Conservation (phyloP, 2,113 vertebrate species). For the Anhinga rufa region DNA sequence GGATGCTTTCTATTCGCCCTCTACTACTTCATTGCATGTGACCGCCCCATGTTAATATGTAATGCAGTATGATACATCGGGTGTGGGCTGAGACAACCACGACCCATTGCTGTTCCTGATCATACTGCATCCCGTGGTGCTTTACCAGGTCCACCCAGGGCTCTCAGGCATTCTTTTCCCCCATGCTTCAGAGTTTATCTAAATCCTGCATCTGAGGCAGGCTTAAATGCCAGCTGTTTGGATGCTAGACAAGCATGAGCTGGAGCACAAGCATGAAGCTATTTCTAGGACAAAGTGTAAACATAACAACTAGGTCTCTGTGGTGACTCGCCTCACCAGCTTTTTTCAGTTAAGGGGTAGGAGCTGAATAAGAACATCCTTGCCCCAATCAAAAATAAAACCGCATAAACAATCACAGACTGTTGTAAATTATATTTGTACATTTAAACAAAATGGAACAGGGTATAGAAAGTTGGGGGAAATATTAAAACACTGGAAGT, state of each 20-base stretch:
- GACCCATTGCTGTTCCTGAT: not conserved
- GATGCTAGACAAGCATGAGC: not conserved
- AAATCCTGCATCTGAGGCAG: not conserved
- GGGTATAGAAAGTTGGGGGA: not conserved
- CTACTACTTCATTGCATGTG: not conserved
- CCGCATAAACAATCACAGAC: not conserved
- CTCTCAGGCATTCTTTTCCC: not conserved
- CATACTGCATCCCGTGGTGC: fast-evolving
- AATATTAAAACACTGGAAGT: not conserved
- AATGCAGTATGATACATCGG: not conserved
- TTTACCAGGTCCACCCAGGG: not conserved
- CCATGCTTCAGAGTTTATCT: not conserved
- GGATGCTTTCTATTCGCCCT: not conserved
- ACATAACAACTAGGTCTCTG: not conserved
- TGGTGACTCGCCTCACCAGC: not conserved
- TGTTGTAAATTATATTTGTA: not conserved
- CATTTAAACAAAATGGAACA: not conserved
- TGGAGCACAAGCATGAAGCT: not conserved
- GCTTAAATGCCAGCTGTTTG: not conserved
- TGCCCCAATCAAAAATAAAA: not conserved
- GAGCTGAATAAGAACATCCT: not conserved
- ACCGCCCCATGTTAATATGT: too few relatives aligned
- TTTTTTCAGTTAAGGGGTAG: not conserved
- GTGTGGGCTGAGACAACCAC: not conserved
- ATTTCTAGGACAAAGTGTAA: not conserved